Evolutionary conservation across 2,888 invertebrate genomes (phyloP).

Genomic region (Ichneumoninae sp.): DNA sequence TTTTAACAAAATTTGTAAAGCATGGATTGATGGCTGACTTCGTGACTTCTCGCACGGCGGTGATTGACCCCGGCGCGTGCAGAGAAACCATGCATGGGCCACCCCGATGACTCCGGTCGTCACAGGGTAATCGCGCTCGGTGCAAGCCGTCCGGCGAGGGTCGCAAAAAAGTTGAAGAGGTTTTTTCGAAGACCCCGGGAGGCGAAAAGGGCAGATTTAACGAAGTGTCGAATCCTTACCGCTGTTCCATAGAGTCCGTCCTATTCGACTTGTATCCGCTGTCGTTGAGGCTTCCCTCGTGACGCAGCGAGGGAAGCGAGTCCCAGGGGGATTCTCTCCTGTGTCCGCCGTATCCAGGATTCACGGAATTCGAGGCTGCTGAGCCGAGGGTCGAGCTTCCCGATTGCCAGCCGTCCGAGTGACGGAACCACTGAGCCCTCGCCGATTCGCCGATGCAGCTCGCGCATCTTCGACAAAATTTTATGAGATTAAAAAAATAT

Average conservation of each 20-base stretch:
- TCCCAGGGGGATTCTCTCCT: conserved; percentile 94
- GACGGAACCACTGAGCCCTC: conserved; percentile 95
- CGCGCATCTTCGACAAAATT: conserved; percentile 87
- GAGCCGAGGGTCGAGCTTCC: conserved; percentile 90
- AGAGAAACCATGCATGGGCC: neutral
- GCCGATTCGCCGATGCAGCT: conserved; percentile 96
- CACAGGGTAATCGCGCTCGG: neutral
- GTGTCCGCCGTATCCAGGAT: conserved; percentile 84
- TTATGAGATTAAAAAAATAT: conserved; percentile 10
- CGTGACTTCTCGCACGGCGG: neutral
- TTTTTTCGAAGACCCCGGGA: neutral
- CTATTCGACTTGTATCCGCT: conserved; percentile 94
- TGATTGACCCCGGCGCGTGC: neutral
- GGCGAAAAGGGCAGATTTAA: neutral
- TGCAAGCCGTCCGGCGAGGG: neutral
- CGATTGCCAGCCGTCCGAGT: conserved; percentile 94
- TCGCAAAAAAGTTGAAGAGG: neutral
- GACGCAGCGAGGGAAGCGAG: conserved; percentile 92
- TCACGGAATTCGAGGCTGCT: conserved; percentile 83
- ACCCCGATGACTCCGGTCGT: neutral
- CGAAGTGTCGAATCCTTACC: conserved; percentile 85
- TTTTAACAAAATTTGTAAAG: neutral
- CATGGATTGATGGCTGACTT: neutral
- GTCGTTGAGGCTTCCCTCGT: conserved; percentile 94
- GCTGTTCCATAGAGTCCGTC: conserved; percentile 94